phyloP scores from a whole-genome alignment of 1,140 invertebrate genomes.

The Rhizoglyphus robini region DNA sequence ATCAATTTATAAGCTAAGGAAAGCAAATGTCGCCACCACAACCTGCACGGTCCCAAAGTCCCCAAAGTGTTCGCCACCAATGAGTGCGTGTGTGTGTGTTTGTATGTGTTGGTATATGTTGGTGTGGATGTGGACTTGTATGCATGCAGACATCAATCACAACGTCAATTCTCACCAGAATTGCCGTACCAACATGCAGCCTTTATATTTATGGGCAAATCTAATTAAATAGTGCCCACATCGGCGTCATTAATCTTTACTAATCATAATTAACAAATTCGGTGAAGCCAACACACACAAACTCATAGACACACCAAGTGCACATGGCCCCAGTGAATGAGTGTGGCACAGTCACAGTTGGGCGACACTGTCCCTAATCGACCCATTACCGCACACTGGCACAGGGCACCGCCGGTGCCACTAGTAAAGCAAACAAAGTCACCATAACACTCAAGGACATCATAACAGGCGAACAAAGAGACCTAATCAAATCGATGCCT shows the following conservation, averaged over 20 bases:
- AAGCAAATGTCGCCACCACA: neutral
- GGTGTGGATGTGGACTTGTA: neutral
- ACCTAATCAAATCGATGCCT: neutral
- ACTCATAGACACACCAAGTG: neutral
- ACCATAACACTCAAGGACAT: neutral
- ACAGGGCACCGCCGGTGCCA: too few relatives aligned
- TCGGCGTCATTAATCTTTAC: constrained; percentile 5
- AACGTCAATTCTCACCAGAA: neutral
- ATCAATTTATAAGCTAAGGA: constrained; percentile 6
- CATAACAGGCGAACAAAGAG: neutral
- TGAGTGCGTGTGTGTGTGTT: neutral
- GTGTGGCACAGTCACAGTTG: neutral
- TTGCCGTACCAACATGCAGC: neutral
- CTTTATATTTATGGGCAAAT: neutral
- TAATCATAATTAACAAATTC: constrained; percentile 11
- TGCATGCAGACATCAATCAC: neutral
- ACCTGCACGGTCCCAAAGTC: neutral
- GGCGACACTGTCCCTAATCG: too few relatives aligned
- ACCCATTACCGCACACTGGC: too few relatives aligned
- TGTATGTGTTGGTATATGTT: neutral
- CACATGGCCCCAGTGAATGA: neutral
- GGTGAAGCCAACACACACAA: neutral
- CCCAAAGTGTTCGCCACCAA: neutral
- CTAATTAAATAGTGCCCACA: neutral
- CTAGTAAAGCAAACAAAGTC: neutral